These are phyloP conservation scores for Alfaro cultratus DNA, from an alignment of 2,797 vertebrate species.

Conservation along the genomic window DNA sequence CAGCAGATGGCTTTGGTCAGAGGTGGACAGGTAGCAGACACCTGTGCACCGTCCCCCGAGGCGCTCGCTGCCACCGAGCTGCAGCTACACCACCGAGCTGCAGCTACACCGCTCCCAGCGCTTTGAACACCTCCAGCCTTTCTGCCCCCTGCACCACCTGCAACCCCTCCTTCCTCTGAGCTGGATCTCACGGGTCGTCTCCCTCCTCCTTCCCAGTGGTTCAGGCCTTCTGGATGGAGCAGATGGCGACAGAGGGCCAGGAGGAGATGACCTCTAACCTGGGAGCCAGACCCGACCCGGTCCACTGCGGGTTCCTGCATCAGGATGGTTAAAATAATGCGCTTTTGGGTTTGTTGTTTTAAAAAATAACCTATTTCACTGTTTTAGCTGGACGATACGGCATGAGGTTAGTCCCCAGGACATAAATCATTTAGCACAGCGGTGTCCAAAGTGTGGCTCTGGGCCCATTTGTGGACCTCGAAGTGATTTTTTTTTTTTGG, in stretches of 20 bases:
- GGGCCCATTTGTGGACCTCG: not conserved
- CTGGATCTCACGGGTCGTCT: slow-evolving; percentile 41
- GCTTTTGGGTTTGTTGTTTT: not conserved
- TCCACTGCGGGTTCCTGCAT: slow-evolving; percentile 64
- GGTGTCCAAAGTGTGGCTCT: not conserved
- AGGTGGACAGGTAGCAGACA: slow-evolving; percentile 82
- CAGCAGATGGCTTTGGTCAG: slow-evolving; percentile 80
- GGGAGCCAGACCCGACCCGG: slow-evolving; percentile 77
- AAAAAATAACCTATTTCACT: not conserved
- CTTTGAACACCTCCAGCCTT: slow-evolving; percentile 37
- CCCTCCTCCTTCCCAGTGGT: slow-evolving; percentile 63
- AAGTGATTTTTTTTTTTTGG: not conserved
- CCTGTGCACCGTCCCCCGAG: slow-evolving; percentile 62
- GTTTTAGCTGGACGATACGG: not conserved
- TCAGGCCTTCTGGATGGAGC: slow-evolving; percentile 79
- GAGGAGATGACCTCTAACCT: slow-evolving; percentile 83
- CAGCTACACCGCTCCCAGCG: slow-evolving; percentile 12
- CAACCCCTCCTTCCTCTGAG: slow-evolving; percentile 44
- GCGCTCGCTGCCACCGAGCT: slow-evolving; percentile 25
- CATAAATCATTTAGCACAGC: not conserved
- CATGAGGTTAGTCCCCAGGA: not conserved
- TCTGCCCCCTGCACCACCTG: slow-evolving; percentile 18
- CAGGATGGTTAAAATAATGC: slow-evolving; percentile 8
- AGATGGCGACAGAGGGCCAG: slow-evolving; percentile 81
- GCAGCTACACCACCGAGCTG: slow-evolving; percentile 26